Percentiles rank a stretch among this genome's conserved stretches.
Evolutionary conservation across 2,888 invertebrate genomes (phyloP).

Genomic region (Lutraria lutraria): DNA sequence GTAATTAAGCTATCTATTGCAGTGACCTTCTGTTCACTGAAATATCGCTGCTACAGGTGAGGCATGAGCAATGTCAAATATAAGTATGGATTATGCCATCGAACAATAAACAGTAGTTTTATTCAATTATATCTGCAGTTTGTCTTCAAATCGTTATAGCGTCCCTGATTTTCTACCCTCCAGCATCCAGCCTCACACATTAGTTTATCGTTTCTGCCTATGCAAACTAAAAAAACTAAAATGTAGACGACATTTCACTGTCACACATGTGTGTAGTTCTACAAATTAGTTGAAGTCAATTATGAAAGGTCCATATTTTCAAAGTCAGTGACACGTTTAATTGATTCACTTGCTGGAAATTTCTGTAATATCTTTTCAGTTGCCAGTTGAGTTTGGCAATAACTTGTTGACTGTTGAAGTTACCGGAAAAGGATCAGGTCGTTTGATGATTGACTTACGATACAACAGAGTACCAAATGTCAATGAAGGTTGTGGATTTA

Average conservation of each 20-base stretch:
- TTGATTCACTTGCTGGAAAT: background rate
- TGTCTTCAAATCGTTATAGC: too few species aligned
- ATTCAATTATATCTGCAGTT: too few species aligned
- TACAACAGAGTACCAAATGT: constrained; percentile 29
- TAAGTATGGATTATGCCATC: background rate
- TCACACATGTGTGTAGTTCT: too few species aligned
- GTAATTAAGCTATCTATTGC: background rate
- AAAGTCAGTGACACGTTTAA: background rate
- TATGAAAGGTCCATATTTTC: too few species aligned
- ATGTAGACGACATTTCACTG: too few species aligned
- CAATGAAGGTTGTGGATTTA: constrained; percentile 29
- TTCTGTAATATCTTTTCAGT: background rate
- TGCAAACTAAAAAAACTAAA: too few species aligned
- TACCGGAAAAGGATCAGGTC: constrained; percentile 15
- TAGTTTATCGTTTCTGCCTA: too few species aligned
- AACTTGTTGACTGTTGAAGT: constrained; percentile 24
- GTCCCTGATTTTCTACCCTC: too few species aligned
- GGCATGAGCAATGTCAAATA: background rate
- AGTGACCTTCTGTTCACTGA: background rate
- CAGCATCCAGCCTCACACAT: too few species aligned
- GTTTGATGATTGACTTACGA: constrained; percentile 34
- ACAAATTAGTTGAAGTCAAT: too few species aligned
- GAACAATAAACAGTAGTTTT: background rate
- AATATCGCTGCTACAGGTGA: background rate
- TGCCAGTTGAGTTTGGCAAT: constrained; percentile 19